These are phyloP conservation scores for Nanorana parkeri DNA, from an alignment of 2,113 vertebrate genomes.

Conservation along the genomic window DNA sequence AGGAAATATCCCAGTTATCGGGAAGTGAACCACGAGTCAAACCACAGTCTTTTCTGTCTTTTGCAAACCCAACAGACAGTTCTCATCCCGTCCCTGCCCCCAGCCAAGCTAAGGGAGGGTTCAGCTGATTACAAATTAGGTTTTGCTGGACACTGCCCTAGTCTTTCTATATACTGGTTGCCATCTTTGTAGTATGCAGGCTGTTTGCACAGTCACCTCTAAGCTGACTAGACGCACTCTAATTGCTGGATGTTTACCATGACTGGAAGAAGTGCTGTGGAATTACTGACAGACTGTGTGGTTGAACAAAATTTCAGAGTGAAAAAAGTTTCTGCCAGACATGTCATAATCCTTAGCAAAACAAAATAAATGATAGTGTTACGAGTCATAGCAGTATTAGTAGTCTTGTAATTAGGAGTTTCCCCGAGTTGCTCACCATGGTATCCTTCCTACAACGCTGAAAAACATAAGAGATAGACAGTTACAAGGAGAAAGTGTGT, in stretches of 20 bases:
- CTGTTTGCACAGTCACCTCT: slow-evolving; percentile 24
- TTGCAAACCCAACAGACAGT: too few relatives aligned
- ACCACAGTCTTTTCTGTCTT: too few relatives aligned
- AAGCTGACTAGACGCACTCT: slow-evolving; percentile 25
- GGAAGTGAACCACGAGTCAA: too few relatives aligned
- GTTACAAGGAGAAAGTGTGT: background rate
- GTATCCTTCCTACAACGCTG: background rate
- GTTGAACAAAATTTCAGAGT: background rate
- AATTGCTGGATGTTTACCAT: slow-evolving; percentile 16
- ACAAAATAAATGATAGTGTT: slow-evolving; percentile 28
- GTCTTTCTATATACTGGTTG: background rate
- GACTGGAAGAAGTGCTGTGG: background rate
- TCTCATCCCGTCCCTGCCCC: too few relatives aligned
- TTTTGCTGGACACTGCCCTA: background rate
- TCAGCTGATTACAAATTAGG: background rate
- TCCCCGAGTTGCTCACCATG: background rate
- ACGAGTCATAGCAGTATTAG: background rate
- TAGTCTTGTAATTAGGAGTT: slow-evolving; percentile 20
- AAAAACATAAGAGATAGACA: background rate
- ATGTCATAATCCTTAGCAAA: slow-evolving; percentile 35
- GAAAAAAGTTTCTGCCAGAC: slow-evolving; percentile 11
- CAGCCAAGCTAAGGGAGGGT: too few relatives aligned
- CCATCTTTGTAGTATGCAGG: background rate
- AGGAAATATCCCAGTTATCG: too few relatives aligned
- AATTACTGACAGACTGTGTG: slow-evolving; percentile 28